Base-by-base conservation (phyloP, 2,113 vertebrate genomes). In the Percopsis transmontana region DNA sequence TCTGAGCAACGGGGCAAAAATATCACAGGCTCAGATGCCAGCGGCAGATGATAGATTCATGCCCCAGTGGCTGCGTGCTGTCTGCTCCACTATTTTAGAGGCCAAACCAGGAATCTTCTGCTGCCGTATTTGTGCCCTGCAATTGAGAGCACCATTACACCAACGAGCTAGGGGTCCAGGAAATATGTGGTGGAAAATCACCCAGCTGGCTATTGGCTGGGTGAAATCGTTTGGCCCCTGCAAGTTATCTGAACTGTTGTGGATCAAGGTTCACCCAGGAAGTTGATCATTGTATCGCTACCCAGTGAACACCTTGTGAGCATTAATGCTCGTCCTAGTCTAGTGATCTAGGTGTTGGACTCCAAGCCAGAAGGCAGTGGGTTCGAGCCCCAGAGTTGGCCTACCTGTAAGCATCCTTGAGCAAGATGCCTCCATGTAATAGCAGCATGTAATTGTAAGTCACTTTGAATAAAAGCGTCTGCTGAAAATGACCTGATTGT, bases 1-100 rank as follows among this genome's bases (percentile, higher is more conserved):
- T 72, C 76, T 62, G 70, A 70, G 66, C 56, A 78, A 68, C 68
- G 71, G 62, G 86, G 76, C 73, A 60, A 68, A 83, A 81, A 85
- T 72, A 76, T 59, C 74, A 62, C 61, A 50, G 68, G 79, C 68
- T 67, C 56, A 70, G 61, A 58, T 68, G 76, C 82, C 72, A 74
- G 59, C 56, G 54, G 19, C 40, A 72, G 65, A 68, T 12, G 23
- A 19, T 44, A 73, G 56, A 74, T 70, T 45, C 68, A 62, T 72
- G 59, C 59, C 68, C 61, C 64, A 60, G 58, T 57, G 57, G 72
- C 48, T 82, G 62, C 60, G 41, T 66, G 55, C 72, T 53, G 11
- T 68, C 33, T 87, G 77, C 65, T 67, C 78, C 70, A 68, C 45
- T 55, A n/a, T 62, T 16, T 54, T n/a, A 53, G 45, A 27, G 48